phyloP scores from a whole-genome alignment of 2,113 vertebrate species.

The Muntiacus reevesi region DNA sequence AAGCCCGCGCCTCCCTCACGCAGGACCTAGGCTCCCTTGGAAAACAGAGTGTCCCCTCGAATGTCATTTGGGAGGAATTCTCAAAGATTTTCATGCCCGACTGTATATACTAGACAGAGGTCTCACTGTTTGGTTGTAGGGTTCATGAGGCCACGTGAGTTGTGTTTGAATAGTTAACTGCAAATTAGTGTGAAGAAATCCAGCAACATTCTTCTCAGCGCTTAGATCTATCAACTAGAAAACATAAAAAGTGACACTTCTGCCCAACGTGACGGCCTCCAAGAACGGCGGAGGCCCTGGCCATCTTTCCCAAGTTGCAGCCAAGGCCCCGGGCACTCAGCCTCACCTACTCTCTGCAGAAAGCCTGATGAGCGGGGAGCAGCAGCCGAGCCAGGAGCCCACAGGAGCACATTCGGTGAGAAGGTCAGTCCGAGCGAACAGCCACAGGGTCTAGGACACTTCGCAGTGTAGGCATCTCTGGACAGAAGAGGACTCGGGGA shows the following conservation, averaged over 20 bases:
- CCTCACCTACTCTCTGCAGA: not conserved
- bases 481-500: not conserved
- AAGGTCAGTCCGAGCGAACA: not conserved
- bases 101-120: not conserved
- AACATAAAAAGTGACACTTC: not conserved
- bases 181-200: slow-evolving; percentile 22
- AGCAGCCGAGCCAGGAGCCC: not conserved
- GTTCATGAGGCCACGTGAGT: not conserved
- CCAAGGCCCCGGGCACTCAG: not conserved
- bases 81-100: not conserved
- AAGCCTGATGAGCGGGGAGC: not conserved
- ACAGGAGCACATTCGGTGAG: not conserved
- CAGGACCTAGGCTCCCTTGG: not conserved
- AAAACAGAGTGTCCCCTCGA: not conserved
- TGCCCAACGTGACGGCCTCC: not conserved
- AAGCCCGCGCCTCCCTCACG: not conserved
- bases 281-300: not conserved
- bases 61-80: not conserved
- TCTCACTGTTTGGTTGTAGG: not conserved
- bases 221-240: not conserved
- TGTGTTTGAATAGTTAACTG: not conserved
- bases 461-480: not conserved
- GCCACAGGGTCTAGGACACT: not conserved
- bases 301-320: not conserved
- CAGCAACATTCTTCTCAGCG: not conserved